A percentile compares a stretch with the other conserved stretches of the same genome.
Evolutionary conservation across 2,888 invertebrate genomes (phyloP).

Genomic region (Orthosia incerta): DNA sequence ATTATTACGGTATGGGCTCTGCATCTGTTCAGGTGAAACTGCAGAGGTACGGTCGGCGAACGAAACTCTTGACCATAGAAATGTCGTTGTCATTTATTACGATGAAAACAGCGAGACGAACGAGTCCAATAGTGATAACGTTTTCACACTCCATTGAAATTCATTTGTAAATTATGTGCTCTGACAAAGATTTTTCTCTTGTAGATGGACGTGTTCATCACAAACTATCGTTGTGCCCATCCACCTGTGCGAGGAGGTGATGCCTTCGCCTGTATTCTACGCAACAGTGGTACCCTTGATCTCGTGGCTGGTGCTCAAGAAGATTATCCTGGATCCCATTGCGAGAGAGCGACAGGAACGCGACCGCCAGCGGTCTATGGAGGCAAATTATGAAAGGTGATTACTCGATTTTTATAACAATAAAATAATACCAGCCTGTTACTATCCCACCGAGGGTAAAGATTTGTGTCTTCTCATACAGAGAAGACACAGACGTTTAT

Average conservation of each 20-base stretch:
- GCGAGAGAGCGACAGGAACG: conserved; percentile 94
- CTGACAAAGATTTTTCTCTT: conserved; percentile 44
- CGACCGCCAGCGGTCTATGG: conserved; percentile 95
- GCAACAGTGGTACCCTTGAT: conserved; percentile 97
- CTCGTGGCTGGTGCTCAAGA: conserved; percentile 95
- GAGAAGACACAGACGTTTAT: too few relatives aligned
- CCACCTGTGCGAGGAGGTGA: conserved; percentile 96
- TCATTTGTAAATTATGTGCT: neutral
- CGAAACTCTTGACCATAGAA: too few relatives aligned
- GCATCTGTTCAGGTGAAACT: too few relatives aligned
- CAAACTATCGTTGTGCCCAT: conserved; percentile 97
- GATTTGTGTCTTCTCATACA: too few relatives aligned
- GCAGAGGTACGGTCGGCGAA: too few relatives aligned
- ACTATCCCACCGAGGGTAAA: too few relatives aligned
- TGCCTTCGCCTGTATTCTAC: conserved; percentile 97
- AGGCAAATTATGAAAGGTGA: conserved; percentile 94
- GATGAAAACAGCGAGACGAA: too few relatives aligned
- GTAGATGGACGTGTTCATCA: conserved; percentile 95
- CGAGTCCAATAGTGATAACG: too few relatives aligned
- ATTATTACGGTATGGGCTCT: too few relatives aligned
- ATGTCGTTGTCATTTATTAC: too few relatives aligned
- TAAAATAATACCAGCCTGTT: too few relatives aligned
- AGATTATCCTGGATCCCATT: conserved; percentile 96
- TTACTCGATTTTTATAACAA: neutral
- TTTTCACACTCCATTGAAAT: too few relatives aligned